Evolutionary conservation across 1,140 invertebrate species (phyloP).

Genomic region (Homarus americanus): DNA sequence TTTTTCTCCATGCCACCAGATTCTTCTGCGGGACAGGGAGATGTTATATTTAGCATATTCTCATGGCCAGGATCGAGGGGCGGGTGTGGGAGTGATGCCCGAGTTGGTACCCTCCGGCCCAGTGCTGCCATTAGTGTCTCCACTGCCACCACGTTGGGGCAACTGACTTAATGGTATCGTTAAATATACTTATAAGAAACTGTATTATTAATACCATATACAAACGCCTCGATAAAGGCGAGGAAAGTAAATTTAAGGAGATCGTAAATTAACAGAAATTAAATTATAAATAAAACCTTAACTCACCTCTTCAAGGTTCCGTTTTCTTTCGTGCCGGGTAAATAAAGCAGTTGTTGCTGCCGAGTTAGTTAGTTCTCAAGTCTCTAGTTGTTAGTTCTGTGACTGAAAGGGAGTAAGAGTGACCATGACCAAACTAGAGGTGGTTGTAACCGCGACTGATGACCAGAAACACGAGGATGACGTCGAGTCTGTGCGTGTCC

Average conservation of each 20-base stretch:
- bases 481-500: background rate
- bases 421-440: slow-evolving; percentile 29
- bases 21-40: background rate
- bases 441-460: background rate
- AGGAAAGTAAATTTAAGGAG: too few species aligned
- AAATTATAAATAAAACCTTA: too few species aligned
- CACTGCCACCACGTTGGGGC: background rate
- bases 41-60: background rate
- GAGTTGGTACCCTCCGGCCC: background rate
- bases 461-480: slow-evolving; percentile 7
- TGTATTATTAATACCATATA: too few species aligned
- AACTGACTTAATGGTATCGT: too few species aligned
- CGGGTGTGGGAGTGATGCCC: background rate
- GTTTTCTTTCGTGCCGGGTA: too few species aligned
- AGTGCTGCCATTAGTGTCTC: background rate
- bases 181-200: too few species aligned
- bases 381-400: background rate
- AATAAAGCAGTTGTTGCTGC: background rate
- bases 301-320: too few species aligned
- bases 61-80: background rate
- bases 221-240: too few species aligned
- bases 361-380: background rate
- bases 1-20: background rate
- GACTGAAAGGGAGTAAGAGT: background rate
- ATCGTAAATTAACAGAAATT: too few species aligned